A percentile compares a stretch with the other conserved stretches of the same genome.
Conservation (phyloP, 2,113 vertebrate species). For the Anhinga anhinga region DNA sequence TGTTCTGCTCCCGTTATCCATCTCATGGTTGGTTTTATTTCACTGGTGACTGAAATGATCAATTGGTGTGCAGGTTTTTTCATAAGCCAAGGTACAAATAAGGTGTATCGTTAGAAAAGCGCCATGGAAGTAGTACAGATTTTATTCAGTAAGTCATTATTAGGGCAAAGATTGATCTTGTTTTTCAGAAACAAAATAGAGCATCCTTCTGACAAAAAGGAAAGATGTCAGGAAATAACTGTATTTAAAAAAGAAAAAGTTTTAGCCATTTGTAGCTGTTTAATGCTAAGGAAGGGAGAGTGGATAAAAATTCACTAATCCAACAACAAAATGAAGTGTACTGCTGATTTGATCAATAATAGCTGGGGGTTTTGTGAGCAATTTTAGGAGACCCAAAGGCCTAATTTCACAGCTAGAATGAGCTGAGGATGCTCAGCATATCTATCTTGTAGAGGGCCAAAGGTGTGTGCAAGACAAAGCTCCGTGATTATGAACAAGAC, state of each 20-base stretch:
- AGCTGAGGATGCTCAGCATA: neutral
- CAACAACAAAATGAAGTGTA: neutral
- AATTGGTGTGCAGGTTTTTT: neutral
- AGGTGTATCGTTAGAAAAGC: neutral
- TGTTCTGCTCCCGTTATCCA: conserved; percentile 5
- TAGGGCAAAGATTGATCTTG: neutral
- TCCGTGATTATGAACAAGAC: neutral
- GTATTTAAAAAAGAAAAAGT: neutral
- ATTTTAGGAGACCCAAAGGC: neutral
- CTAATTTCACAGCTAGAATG: neutral
- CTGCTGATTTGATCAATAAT: neutral
- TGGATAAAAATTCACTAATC: neutral
- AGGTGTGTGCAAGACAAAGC: neutral
- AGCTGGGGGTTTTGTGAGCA: neutral
- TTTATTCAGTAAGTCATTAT: conserved; percentile 23
- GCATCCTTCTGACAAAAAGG: neutral
- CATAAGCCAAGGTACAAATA: conserved; percentile 12
- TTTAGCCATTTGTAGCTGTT: neutral
- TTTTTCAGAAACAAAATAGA: conserved; percentile 7
- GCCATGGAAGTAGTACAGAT: neutral
- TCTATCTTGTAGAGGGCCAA: neutral
- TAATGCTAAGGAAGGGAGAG: neutral
- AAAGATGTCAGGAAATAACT: neutral
- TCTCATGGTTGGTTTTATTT: conserved; percentile 34
- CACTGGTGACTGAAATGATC: conserved; percentile 10